phyloP scores from a whole-genome alignment of 1,140 invertebrate genomes.

The Ceratosolen fusciceps region DNA sequence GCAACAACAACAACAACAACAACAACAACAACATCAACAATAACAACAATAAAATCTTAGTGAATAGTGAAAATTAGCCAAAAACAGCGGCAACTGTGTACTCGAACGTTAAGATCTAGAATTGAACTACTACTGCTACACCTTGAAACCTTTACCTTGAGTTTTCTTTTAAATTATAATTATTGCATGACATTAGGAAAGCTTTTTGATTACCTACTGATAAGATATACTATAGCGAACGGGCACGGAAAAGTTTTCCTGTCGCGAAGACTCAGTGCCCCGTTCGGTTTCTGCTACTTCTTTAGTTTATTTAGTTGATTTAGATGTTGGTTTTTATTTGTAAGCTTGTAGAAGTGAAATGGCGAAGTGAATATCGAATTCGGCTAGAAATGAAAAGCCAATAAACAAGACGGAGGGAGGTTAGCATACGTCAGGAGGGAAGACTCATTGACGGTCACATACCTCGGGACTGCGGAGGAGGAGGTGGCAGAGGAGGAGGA shows the following conservation, averaged over 20 bases:
- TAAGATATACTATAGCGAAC: constrained; percentile 33
- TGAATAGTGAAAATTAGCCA: constrained; percentile 13
- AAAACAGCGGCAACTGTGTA: constrained; percentile 36
- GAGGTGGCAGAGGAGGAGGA: too few relatives aligned
- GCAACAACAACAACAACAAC: too few relatives aligned
- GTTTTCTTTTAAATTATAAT: constrained; percentile 6
- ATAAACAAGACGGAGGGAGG: too few relatives aligned
- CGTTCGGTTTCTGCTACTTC: constrained; percentile 40
- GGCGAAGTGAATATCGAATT: constrained; percentile 23
- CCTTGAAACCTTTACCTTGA: constrained; percentile 23
- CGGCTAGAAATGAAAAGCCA: constrained; percentile 27
- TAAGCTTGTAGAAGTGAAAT: constrained; percentile 45
- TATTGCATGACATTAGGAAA: constrained; percentile 47
- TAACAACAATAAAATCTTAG: too few relatives aligned
- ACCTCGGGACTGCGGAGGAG: too few relatives aligned
- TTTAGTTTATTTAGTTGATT: constrained; percentile 44
- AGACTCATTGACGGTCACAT: too few relatives aligned
- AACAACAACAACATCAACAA: too few relatives aligned
- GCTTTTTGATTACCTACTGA: constrained; percentile 41
- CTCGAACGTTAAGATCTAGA: constrained; percentile 33
- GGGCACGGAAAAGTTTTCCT: constrained; percentile 41
- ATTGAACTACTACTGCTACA: constrained; percentile 12
- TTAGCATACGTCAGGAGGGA: too few relatives aligned
- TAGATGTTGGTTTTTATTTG: constrained; percentile 49
- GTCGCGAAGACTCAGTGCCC: constrained; percentile 35